Conservation (phyloP, 2,113 vertebrate genomes). For the Melanerpes aurifrons region DNA sequence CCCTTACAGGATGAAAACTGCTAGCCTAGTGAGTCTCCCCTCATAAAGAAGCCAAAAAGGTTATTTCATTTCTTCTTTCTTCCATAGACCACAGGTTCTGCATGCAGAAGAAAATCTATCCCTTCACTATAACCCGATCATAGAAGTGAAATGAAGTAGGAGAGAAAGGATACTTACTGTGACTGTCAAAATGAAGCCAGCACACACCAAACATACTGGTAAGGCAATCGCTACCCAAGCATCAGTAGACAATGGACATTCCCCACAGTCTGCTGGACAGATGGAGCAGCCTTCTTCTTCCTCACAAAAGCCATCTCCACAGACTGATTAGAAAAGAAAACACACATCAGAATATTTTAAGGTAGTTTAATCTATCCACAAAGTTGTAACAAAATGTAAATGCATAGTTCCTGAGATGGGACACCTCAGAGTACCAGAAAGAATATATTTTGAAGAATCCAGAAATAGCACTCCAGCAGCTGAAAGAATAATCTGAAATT, state of each 20-base stretch:
- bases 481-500: neutral
- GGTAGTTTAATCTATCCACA: neutral
- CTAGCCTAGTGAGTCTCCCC: neutral
- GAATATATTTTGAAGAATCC: neutral
- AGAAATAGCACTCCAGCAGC: neutral
- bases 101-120: neutral
- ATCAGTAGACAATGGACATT: constrained; percentile 76
- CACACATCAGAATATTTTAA: neutral
- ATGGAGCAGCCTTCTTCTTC: constrained; percentile 80
- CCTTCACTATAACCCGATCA: neutral
- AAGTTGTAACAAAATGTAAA: neutral
- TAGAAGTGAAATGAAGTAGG: neutral
- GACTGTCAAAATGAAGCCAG: constrained; percentile 75
- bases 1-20: neutral
- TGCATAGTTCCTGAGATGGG: neutral
- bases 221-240: constrained; percentile 76
- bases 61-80: neutral
- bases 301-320: constrained; percentile 81
- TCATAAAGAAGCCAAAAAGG: neutral
- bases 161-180: constrained; percentile 67
- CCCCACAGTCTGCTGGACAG: constrained; percentile 83
- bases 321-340: constrained; percentile 72
- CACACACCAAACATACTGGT: constrained; percentile 78
- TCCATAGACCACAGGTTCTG: neutral
- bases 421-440: neutral